Percentiles rank a stretch among this genome's conserved stretches.
These are phyloP conservation scores for Leptinotarsa rubiginosa DNA, from an alignment of 2,888 invertebrate species.

Conservation along the genomic window DNA sequence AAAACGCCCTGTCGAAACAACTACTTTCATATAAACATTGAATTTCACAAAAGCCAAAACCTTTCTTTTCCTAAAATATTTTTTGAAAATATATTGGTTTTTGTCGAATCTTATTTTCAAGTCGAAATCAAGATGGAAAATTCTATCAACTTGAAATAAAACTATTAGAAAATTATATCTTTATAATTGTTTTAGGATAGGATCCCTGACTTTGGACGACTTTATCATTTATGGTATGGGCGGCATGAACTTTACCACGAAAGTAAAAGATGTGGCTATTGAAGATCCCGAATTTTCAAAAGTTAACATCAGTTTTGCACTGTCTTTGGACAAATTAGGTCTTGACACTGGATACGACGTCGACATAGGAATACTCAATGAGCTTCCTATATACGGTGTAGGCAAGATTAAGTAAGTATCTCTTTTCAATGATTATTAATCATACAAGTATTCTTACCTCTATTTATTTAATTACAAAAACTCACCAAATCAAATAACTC, in stretches of 20 bases:
- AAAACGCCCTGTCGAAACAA: too few species aligned
- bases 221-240: background rate
- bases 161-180: too few species aligned
- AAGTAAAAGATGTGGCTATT: background rate
- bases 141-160: too few species aligned
- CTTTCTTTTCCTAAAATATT: too few species aligned
- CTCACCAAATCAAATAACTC: too few species aligned
- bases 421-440: background rate
- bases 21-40: too few species aligned
- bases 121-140: too few species aligned
- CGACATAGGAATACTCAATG: constrained; percentile 18
- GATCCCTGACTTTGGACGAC: background rate
- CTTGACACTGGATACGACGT: constrained; percentile 1
- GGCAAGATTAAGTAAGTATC: constrained; percentile 18
- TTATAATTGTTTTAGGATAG: background rate
- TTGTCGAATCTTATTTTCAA: too few species aligned
- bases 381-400: constrained; percentile 19
- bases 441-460: too few species aligned
- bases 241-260: background rate
- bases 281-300: background rate
- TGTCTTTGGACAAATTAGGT: constrained; percentile 3
- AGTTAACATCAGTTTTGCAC: background rate
- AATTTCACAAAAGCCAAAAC: too few species aligned
- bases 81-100: too few species aligned
- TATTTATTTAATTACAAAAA: too few species aligned